These are phyloP conservation scores for Eleutherodactylus coqui DNA, from an alignment of 2,797 vertebrate species.

Conservation along the genomic window DNA sequence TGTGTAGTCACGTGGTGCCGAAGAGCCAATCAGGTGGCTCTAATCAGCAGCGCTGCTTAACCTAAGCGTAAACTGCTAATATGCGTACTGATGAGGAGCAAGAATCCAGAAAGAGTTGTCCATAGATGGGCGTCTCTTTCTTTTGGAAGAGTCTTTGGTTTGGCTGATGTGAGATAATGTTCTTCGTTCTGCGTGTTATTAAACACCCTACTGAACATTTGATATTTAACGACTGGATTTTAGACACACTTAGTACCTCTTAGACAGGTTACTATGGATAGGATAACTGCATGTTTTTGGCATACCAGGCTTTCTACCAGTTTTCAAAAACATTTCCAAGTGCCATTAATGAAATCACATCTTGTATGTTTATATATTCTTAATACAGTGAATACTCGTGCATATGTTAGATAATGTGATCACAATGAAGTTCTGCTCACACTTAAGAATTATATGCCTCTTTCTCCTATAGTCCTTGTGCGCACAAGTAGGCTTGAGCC, in stretches of 20 bases:
- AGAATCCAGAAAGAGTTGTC: no score
- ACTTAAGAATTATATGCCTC: slow-evolving; percentile 8
- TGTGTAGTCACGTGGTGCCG: no score
- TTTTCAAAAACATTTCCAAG: neutral
- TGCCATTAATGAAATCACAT: no score
- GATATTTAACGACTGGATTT: neutral
- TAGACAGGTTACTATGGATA: neutral
- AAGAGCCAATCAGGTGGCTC: no score
- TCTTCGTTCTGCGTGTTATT: no score
- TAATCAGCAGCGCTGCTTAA: no score
- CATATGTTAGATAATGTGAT: neutral
- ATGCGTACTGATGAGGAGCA: no score
- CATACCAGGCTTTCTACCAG: neutral
- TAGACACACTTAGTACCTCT: neutral
- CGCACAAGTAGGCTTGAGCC: slow-evolving; percentile 40
- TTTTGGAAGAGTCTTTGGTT: no score
- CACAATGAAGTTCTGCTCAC: neutral
- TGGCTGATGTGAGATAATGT: no score
- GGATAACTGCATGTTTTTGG: neutral
- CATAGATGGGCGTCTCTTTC: no score
- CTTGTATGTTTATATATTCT: neutral
- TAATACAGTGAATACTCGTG: neutral
- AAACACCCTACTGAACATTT: no score
- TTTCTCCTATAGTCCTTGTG: neutral
- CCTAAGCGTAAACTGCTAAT: no score